Conservation (phyloP, 2,888 invertebrate species). For the Hecatera dysodea region DNA sequence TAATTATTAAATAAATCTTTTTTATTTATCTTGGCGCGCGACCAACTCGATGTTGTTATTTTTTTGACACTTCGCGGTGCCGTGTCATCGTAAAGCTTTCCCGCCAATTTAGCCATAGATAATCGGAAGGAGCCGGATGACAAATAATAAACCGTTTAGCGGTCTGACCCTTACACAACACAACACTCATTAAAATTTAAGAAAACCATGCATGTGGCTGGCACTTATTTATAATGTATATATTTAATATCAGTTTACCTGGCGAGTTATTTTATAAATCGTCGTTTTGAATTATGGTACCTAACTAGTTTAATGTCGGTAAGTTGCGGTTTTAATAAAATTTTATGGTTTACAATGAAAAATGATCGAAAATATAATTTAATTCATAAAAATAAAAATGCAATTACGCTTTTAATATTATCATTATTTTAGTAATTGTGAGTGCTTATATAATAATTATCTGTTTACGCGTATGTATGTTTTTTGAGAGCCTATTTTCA, state of each 20-base stretch:
- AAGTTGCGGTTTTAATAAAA: slow-evolving; percentile 18
- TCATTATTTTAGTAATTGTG: neutral
- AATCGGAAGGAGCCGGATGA: slow-evolving; percentile 12
- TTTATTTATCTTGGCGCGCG: slow-evolving; percentile 25
- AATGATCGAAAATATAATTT: neutral
- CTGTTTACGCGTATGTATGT: neutral
- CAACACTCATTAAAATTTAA: neutral
- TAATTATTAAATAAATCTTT: slow-evolving; percentile 30
- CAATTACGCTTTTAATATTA: neutral
- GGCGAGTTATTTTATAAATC: neutral
- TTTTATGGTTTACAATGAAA: neutral
- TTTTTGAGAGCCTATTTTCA: neutral
- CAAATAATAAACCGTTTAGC: slow-evolving; percentile 4
- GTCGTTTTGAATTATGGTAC: neutral
- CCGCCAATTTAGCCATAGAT: slow-evolving; percentile 32
- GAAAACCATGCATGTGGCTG: neutral
- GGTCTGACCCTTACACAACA: neutral
- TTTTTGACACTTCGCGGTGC: slow-evolving; percentile 34
- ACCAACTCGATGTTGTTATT: slow-evolving; percentile 57
- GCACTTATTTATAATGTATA: neutral
- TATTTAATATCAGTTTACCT: neutral
- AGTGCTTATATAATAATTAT: neutral
- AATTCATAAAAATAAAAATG: no score
- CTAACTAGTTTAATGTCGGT: neutral
- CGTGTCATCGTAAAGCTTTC: slow-evolving; percentile 36